Percentiles rank a stretch among this genome's conserved stretches.
Conservation (phyloP, 2,888 invertebrate genomes). For the Capitulum mitella region DNA sequence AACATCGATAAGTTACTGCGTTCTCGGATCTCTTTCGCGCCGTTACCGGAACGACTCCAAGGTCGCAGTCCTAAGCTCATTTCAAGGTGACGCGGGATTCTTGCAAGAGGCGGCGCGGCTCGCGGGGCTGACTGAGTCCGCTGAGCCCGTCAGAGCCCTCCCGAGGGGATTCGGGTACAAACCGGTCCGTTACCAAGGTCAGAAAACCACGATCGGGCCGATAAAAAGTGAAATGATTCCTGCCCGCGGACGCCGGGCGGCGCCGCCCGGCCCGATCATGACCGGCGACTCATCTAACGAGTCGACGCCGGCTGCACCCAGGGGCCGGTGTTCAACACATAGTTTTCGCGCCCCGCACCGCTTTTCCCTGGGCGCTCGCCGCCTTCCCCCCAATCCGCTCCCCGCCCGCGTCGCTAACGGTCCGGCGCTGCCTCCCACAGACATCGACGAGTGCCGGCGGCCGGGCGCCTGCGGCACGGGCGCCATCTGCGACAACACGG, state of each 20-base stretch:
- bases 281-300: too few species aligned
- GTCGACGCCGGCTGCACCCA: not conserved
- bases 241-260: not conserved
- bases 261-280: too few species aligned
- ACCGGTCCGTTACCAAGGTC: constrained; percentile 6
- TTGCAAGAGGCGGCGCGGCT: not conserved
- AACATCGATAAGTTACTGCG: too few species aligned
- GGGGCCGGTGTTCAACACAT: not conserved
- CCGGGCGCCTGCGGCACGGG: constrained; percentile 68
- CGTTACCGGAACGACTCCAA: too few species aligned
- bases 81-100: not conserved
- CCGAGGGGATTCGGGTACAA: not conserved
- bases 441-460: constrained; percentile 72
- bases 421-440: constrained; percentile 42
- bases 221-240: not conserved
- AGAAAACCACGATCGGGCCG: not conserved
- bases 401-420: not conserved
- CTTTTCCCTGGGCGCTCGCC: too few species aligned
- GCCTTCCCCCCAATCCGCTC: too few species aligned
- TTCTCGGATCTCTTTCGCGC: too few species aligned
- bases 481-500: constrained; percentile 68
- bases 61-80: not conserved
- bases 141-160: not conserved
- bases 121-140: not conserved
- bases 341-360: not conserved